These are phyloP conservation scores for Mallotus villosus DNA, from an alignment of 2,797 vertebrate genomes.

Conservation along the genomic window DNA sequence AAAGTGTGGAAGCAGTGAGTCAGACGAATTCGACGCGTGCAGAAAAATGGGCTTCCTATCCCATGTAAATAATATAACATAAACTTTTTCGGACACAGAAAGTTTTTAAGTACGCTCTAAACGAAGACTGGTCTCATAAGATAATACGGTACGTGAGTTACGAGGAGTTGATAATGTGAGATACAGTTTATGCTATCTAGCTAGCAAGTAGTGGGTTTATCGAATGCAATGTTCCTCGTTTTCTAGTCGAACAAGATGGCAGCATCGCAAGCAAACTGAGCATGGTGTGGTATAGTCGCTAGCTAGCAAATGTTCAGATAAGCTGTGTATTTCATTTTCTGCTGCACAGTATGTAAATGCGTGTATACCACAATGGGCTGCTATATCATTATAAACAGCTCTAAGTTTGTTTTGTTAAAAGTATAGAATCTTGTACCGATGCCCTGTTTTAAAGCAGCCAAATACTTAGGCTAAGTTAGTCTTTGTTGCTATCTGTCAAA, in stretches of 20 bases:
- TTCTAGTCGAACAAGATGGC: constrained; percentile 84
- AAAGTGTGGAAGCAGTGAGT: not conserved
- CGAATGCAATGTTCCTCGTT: constrained; percentile 50
- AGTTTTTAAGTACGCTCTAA: constrained; percentile 21
- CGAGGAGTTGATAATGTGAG: constrained; percentile 45
- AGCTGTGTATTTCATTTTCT: constrained; percentile 40
- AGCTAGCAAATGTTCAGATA: constrained; percentile 47
- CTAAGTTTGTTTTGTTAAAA: too few relatives aligned
- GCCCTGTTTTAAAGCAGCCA: too few relatives aligned
- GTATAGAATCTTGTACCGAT: too few relatives aligned
- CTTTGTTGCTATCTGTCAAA: not conserved
- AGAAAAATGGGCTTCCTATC: constrained; percentile 19
- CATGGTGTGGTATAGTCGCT: constrained; percentile 50
- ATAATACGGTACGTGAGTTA: constrained; percentile 37
- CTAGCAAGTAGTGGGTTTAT: constrained; percentile 48
- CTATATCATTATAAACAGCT: too few relatives aligned
- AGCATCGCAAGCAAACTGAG: constrained; percentile 59
- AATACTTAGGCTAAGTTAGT: too few relatives aligned
- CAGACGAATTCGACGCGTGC: not conserved
- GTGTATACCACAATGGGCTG: constrained; percentile 6
- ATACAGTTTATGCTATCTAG: not conserved
- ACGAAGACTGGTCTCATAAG: constrained; percentile 7
- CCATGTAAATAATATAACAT: constrained; percentile 35
- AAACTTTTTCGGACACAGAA: constrained; percentile 9
- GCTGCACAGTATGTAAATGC: constrained; percentile 57